Conservation (phyloP, 2,888 invertebrate genomes). For the Aplocera efformata region DNA sequence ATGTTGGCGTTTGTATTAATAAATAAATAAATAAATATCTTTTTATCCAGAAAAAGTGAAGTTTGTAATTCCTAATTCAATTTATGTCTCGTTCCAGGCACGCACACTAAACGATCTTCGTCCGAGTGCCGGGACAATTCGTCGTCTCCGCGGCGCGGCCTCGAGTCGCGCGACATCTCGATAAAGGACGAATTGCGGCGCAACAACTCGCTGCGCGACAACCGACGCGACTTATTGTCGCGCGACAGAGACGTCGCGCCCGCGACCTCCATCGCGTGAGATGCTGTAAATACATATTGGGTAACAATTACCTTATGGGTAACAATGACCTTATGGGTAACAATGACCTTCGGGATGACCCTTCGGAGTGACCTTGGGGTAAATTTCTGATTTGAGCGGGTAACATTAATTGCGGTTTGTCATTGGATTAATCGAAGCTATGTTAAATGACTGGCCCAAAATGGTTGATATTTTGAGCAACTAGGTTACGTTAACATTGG, state of each 20-base stretch:
- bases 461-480: too few relatives aligned
- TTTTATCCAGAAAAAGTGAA: too few relatives aligned
- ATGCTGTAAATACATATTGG: not conserved
- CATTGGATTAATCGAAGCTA: too few relatives aligned
- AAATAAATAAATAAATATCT: too few relatives aligned
- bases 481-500: not conserved
- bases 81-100: constrained; percentile 45
- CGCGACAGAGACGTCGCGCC: constrained; percentile 46
- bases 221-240: constrained; percentile 47
- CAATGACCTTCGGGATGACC: not conserved
- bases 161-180: constrained; percentile 58
- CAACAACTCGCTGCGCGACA: constrained; percentile 67
- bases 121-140: constrained; percentile 70
- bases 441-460: too few relatives aligned
- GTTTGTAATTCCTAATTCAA: too few relatives aligned
- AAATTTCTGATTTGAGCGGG: not conserved
- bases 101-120: constrained; percentile 74
- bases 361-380: too few relatives aligned
- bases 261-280: constrained; percentile 65
- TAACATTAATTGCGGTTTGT: too few relatives aligned
- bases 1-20: too few relatives aligned
- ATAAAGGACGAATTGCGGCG: constrained; percentile 63
- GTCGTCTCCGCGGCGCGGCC: constrained; percentile 59
- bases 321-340: not conserved
- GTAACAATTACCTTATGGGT: constrained; percentile 5